phyloP scores from a whole-genome alignment of 2,888 invertebrate genomes.

The Eupithecia inturbata region DNA sequence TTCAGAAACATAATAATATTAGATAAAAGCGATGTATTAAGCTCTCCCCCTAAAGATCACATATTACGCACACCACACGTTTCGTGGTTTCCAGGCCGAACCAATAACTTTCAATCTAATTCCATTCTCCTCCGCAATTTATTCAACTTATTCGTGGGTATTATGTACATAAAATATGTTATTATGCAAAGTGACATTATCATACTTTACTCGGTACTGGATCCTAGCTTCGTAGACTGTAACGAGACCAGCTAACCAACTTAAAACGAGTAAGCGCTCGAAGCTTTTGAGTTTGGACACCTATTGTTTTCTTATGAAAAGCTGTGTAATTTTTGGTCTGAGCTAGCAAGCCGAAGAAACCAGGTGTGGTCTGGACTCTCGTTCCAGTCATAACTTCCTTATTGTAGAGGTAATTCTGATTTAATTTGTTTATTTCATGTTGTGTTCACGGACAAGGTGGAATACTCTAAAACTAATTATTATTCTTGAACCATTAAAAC shows the following conservation, averaged over 20 bases:
- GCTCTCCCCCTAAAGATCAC: not conserved
- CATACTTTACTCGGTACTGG: conserved; percentile 34
- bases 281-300: not conserved
- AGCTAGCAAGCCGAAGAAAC: not conserved
- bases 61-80: not conserved
- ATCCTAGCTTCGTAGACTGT: conserved; percentile 19
- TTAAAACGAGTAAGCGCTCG: not conserved
- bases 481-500: not conserved
- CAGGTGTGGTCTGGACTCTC: not conserved
- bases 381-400: not conserved
- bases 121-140: conserved; percentile 29
- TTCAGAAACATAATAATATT: not conserved
- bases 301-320: too few relatives aligned
- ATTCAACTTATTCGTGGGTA: conserved; percentile 38
- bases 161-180: conserved; percentile 41
- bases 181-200: conserved; percentile 43
- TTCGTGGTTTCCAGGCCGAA: conserved; percentile 15
- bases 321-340: not conserved
- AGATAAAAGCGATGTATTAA: not conserved
- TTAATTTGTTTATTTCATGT: not conserved
- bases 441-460: not conserved
- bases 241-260: conserved; percentile 8
- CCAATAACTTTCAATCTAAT: conserved; percentile 38
- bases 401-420: not conserved
- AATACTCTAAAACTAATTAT: too few relatives aligned